Base-by-base conservation (phyloP, 2,113 vertebrate genomes). In the Nesoenas mayeri region DNA sequence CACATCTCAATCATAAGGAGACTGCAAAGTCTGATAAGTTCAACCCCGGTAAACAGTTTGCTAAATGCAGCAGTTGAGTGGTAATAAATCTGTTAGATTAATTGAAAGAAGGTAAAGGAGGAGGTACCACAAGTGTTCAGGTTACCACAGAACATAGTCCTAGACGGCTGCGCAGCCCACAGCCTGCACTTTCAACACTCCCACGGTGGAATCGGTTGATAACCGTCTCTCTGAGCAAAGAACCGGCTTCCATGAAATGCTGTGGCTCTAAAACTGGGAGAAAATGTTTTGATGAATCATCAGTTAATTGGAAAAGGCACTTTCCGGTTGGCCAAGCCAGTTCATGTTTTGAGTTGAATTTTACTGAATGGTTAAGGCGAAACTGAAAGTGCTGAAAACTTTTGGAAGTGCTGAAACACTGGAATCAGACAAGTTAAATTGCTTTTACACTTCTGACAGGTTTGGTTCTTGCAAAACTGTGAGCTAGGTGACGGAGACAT, bases 301-400 rank as follows among this genome's bases (percentile, higher is more conserved):
- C 65, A 48, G 0, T 96, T 97, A 81, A 47, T 65, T 94, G 67
- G 86, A 96, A 97, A 89, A 94, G 31, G 48, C 53, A 54, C 57
- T 93, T 89, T 66, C 8, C 1, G 77, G 44, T 44, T 91, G 73
- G 80, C 73, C 58, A 74, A 95, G 51, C 38, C 57, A 25, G n/a
- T 60, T 84, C 42, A 19, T 89, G 65, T 48, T 12, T 74, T 10
- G 36, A 62, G 79, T 5, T 67, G 38, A 47, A 67, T 89, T 90
- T 86, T 84, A 34, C 53, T 85, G 65, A 91, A 60, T 40, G 66
- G 19, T 38, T 75, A 62, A 40, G 54, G 44, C 0, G 11, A 93
- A 95, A 84, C 85, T 32, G 28, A 47, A 57, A 48, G 21, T 19
- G 36, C 19, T 20, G 7, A 44, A 64, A 67, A 71, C 14, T 15